These are phyloP conservation scores for Eupristina koningsbergeri DNA, from an alignment of 1,140 invertebrate species.

Conservation along the genomic window DNA sequence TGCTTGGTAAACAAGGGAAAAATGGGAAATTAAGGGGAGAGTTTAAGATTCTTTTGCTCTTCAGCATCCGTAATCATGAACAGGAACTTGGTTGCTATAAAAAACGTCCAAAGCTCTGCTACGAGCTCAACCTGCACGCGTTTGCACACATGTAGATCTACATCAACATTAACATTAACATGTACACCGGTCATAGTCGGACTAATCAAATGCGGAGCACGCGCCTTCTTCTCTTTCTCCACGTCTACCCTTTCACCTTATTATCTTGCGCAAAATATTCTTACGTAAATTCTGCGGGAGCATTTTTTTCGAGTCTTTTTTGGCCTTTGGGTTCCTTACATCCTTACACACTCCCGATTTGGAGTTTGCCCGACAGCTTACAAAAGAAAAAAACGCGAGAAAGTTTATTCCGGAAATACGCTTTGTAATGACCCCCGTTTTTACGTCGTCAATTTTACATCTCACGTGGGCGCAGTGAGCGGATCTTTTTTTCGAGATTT, in stretches of 20 bases:
- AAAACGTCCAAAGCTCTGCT: background rate
- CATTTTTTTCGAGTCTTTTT: background rate
- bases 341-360: background rate
- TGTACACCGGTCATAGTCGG: too few species aligned
- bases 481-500: background rate
- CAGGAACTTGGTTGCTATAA: too few species aligned
- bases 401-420: background rate
- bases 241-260: slow-evolving; percentile 37
- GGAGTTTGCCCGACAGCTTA: background rate
- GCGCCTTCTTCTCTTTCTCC: slow-evolving; percentile 16
- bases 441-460: background rate
- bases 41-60: too few species aligned
- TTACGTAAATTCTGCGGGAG: slow-evolving; percentile 11
- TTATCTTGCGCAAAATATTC: slow-evolving; percentile 2
- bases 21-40: too few species aligned
- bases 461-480: background rate
- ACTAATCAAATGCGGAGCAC: slow-evolving; percentile 32
- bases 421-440: background rate
- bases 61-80: background rate
- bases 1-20: too few species aligned
- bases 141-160: too few species aligned
- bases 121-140: background rate
- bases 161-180: too few species aligned
- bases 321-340: background rate
- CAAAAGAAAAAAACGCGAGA: background rate